Conservation (phyloP, 53 echinoderm and acorn worm species). For the Henricia sp. region DNA sequence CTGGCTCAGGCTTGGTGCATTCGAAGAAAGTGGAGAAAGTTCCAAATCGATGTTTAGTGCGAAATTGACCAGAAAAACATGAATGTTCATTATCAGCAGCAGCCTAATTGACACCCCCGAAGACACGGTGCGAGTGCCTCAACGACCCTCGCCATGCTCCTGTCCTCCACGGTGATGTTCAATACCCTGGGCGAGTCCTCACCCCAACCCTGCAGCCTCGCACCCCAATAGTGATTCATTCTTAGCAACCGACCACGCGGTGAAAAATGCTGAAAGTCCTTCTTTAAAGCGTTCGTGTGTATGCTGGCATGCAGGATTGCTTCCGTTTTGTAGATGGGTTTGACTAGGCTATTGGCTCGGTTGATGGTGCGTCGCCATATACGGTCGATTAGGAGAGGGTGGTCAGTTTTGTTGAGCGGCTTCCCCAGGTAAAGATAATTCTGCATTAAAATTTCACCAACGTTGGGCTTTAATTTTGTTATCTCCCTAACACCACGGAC, state of each 20-base stretch:
- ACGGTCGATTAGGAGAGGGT: constrained; percentile 13
- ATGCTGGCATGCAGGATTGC: neutral
- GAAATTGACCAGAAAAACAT: no score
- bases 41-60: no score
- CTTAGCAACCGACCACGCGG: neutral
- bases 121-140: neutral
- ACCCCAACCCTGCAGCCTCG: constrained; percentile 33
- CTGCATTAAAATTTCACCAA: constrained; percentile 17
- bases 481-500: neutral
- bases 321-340: constrained; percentile 13
- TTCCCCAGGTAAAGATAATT: constrained; percentile 34
- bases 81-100: neutral
- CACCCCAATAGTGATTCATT: constrained; percentile 45
- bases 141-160: constrained; percentile 26
- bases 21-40: no score
- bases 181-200: constrained; percentile 31
- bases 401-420: neutral
- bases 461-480: neutral
- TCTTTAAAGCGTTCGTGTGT: neutral
- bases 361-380: constrained; percentile 11
- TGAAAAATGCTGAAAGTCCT: neutral
- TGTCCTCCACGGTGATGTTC: constrained; percentile 25
- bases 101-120: neutral
- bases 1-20: no score
- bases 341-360: constrained; percentile 7